Evolutionary conservation across 2,888 invertebrate species (phyloP), one percentile per base, ranked within the genome.

Genomic region (Troides aeacus): DNA sequence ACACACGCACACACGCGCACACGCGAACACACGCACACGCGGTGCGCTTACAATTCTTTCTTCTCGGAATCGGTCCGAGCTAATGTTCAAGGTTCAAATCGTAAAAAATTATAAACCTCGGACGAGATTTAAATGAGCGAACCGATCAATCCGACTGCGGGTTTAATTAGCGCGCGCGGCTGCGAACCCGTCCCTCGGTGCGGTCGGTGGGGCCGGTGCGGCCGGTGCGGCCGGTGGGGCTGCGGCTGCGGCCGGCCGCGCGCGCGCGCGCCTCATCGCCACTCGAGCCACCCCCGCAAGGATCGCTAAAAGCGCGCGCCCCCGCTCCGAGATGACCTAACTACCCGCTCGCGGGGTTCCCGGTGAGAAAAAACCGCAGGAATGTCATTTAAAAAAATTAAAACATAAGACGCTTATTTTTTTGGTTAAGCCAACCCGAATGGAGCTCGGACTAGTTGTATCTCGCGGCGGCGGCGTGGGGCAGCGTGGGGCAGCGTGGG

Each of bases 321-420:
- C 78, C 81, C 84, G 1, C 12, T 46, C 46, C 4, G 2, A 81
- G 84, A 85, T 79, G 77, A 82, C 86, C 86, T 83, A 88, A 89
- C 89, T 89, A 87, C 88, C 80, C 82, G 15, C 46, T 46, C 12
- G 82, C 81, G 84, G 86, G 86, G 87, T 89, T 90, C 90, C 84
- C 88, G 85, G 84, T 83, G 83, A 85, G 85, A 89, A 90, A 91
- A 90, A 91, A 89, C 92, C 92, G 85, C 92, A 92, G 85, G 91
- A 90, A 92, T 91, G 88, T 90, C 90, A 91, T 90, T 91, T 87
- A 91, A 90, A 90, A 91, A 92, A 92, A 90, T 90, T 89, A 90
- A 91, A 90, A 89, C 87, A 85, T 84, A 85, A 82, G 86, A 83
- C 86, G 83, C 82, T 88, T 88, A 85, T 75, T 74, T 90, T 88